These are phyloP conservation scores for Eristalinus aeneus DNA, from an alignment of 2,888 invertebrate species.

Conservation along the genomic window DNA sequence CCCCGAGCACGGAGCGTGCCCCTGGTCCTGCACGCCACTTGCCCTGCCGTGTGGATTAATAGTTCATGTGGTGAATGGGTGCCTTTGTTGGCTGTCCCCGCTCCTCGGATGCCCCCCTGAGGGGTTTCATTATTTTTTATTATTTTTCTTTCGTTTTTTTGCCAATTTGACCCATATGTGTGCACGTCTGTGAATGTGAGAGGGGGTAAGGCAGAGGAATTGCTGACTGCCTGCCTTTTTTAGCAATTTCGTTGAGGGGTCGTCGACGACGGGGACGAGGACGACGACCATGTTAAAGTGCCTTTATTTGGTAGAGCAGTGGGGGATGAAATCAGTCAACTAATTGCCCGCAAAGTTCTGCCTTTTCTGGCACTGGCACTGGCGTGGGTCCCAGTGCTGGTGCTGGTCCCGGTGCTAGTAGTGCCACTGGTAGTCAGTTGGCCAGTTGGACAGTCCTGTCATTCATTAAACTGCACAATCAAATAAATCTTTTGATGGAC, in stretches of 20 bases:
- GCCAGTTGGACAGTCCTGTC: slow-evolving; percentile 58
- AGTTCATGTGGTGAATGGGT: slow-evolving; percentile 67
- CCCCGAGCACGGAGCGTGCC: neutral
- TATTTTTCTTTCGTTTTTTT: slow-evolving; percentile 31
- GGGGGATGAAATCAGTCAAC: slow-evolving; percentile 70
- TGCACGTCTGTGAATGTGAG: slow-evolving; percentile 13
- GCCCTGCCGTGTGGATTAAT: slow-evolving; percentile 69
- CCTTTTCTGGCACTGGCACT: slow-evolving; percentile 38
- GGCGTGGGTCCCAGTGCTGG: neutral
- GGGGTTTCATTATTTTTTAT: slow-evolving; percentile 61
- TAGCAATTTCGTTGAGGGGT: slow-evolving; percentile 57
- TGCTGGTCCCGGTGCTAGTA: slow-evolving; percentile 4
- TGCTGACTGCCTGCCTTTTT: slow-evolving; percentile 69
- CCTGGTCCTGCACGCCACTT: slow-evolving; percentile 27
- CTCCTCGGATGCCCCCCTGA: slow-evolving; percentile 26
- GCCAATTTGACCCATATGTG: neutral
- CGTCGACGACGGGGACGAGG: slow-evolving; percentile 6
- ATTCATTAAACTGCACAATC: slow-evolving; percentile 70
- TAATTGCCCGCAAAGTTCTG: slow-evolving; percentile 69
- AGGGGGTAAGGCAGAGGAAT: slow-evolving; percentile 23
- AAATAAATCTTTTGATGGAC: slow-evolving; percentile 71
- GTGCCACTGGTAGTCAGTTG: slow-evolving; percentile 22
- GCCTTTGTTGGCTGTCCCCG: slow-evolving; percentile 28
- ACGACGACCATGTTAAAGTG: slow-evolving; percentile 60
- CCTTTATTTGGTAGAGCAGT: slow-evolving; percentile 68